phyloP scores from a whole-genome alignment of 2,113 vertebrate species.

The Tympanuchus pallidicinctus region DNA sequence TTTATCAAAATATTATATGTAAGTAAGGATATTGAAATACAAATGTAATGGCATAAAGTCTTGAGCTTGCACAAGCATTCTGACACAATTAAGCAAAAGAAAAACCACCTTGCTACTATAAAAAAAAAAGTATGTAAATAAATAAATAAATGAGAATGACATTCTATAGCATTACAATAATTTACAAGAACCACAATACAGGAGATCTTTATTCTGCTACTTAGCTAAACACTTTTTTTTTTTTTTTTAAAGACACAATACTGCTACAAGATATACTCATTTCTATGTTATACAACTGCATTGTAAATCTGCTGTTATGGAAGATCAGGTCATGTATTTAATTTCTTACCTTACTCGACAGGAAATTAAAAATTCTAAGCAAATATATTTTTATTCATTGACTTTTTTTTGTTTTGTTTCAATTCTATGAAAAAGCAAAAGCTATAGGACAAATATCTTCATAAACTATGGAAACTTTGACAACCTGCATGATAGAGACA shows the following conservation, averaged over 20 bases:
- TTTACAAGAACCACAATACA: not conserved
- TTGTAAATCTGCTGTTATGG: not conserved
- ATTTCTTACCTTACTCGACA: not conserved
- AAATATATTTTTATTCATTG: not conserved
- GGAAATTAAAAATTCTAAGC: not conserved
- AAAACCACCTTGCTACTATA: not conserved
- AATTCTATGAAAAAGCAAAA: not conserved
- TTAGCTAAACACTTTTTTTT: not conserved
- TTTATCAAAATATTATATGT: not conserved
- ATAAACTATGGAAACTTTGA: not conserved
- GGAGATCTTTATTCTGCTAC: not conserved
- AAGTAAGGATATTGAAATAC: not conserved
- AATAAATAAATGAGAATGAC: not conserved
- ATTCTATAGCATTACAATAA: not conserved
- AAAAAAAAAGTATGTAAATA: not conserved
- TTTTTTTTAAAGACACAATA: not conserved
- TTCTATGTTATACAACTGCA: not conserved
- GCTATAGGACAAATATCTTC: not conserved
- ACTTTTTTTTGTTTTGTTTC: not conserved
- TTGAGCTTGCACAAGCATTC: not conserved
- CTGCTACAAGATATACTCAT: not conserved
- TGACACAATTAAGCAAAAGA: not conserved
- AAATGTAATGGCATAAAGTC: rapidly evolving
- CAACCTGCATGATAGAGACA: not conserved
- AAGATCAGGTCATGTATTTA: not conserved